A percentile compares a stretch with the other conserved stretches of the same genome.
phyloP scores from a whole-genome alignment of 53 echinoderm and acorn worm genomes.

The Temnopleurus reevesii region DNA sequence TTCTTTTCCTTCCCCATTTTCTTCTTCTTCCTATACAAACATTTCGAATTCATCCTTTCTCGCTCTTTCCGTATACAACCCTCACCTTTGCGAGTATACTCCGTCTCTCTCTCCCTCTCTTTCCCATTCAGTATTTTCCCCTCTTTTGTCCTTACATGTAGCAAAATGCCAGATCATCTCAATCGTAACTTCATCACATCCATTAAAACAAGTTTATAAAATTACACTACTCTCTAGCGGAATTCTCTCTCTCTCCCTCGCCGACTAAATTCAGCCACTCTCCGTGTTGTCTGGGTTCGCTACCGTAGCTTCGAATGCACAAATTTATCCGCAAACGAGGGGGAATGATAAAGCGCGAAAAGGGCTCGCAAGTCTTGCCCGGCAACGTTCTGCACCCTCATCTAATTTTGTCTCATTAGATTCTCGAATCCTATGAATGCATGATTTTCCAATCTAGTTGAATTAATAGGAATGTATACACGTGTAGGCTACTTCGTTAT shows the following conservation, averaged over 20 bases:
- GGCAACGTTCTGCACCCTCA: constrained; percentile 3
- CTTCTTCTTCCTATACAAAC: too few species aligned
- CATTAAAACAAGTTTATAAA: constrained; percentile 41
- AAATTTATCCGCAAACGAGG: not conserved
- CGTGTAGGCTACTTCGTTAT: constrained; percentile 47
- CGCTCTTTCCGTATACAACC: not conserved
- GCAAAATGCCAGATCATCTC: constrained; percentile 31
- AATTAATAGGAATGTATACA: constrained; percentile 58
- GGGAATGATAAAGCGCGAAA: not conserved
- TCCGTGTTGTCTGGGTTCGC: not conserved
- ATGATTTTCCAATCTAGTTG: constrained; percentile 58
- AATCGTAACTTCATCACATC: constrained; percentile 31
- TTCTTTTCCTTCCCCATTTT: not conserved
- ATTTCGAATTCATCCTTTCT: too few species aligned
- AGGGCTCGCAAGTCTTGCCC: not conserved
- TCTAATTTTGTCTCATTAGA: constrained; percentile 58
- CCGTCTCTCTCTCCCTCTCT: not conserved
- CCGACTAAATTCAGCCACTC: constrained; percentile 22
- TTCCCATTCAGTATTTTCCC: not conserved
- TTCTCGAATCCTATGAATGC: constrained; percentile 50
- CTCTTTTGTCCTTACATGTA: not conserved
- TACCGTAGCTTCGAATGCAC: not conserved
- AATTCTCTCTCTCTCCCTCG: constrained; percentile 26
- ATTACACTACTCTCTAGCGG: constrained; percentile 31
- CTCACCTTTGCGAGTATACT: too few species aligned